These are phyloP conservation scores for Drosophila quadrilineata DNA, from an alignment of 1,140 invertebrate genomes.

Conservation along the genomic window DNA sequence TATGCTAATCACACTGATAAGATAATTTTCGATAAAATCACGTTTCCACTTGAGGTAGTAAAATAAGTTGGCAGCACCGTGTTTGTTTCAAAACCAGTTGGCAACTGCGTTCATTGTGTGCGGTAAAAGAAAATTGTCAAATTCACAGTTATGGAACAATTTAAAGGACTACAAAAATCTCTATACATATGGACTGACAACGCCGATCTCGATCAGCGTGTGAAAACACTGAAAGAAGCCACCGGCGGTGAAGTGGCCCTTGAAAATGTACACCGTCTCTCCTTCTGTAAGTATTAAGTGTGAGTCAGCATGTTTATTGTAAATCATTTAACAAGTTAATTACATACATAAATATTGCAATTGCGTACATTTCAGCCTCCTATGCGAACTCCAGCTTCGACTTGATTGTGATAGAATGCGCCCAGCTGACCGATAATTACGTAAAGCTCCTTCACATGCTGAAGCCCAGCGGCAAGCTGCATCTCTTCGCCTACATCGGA, in stretches of 20 bases:
- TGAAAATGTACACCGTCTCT: constrained; percentile 76
- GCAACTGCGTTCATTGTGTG: constrained; percentile 4
- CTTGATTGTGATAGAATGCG: constrained; percentile 83
- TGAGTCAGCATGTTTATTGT: constrained; percentile 57
- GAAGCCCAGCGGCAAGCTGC: constrained; percentile 84
- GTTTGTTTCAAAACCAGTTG: constrained; percentile 4
- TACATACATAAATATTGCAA: too few relatives aligned
- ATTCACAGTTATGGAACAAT: constrained; percentile 61
- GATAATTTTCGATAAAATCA: background rate
- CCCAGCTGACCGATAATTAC: constrained; percentile 82
- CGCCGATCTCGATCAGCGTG: constrained; percentile 54
- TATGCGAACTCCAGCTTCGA: constrained; percentile 83
- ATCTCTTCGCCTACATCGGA: constrained; percentile 80
- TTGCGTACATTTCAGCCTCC: constrained; percentile 81
- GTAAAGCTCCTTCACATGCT: constrained; percentile 83
- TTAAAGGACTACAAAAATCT: constrained; percentile 62
- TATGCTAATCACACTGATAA: background rate
- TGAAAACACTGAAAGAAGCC: constrained; percentile 52
- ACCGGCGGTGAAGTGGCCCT: constrained; percentile 69
- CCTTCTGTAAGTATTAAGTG: constrained; percentile 63
- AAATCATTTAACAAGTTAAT: constrained; percentile 17
- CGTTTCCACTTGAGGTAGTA: background rate
- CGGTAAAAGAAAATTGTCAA: constrained; percentile 22
- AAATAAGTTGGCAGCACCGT: background rate
- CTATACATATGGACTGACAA: constrained; percentile 72